Conservation (phyloP, 2,797 vertebrate genomes). For the Sarcoramphus papa region DNA sequence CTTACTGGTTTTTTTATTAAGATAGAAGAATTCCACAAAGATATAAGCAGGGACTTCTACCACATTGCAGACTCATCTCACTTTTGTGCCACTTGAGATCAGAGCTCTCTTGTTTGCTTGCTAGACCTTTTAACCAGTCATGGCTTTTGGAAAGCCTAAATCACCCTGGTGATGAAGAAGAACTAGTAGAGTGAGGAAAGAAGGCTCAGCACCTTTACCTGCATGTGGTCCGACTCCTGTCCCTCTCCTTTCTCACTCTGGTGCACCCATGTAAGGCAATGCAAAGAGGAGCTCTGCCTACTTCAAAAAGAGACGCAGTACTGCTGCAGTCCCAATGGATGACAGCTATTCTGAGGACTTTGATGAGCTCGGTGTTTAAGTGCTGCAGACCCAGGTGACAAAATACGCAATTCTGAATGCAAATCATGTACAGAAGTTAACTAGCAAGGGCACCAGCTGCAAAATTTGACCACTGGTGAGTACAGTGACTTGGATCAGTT, state of each 20-base stretch:
- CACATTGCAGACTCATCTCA: neutral
- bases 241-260: neutral
- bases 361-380: neutral
- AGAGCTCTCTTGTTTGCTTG: neutral
- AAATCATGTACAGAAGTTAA: constrained; percentile 11
- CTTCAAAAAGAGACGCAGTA: neutral
- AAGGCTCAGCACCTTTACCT: neutral
- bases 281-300: neutral
- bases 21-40: neutral
- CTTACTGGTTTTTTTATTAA: neutral
- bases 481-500: neutral
- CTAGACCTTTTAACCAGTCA: neutral
- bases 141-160: neutral
- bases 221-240: neutral
- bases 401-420: neutral
- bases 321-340: neutral
- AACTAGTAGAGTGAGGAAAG: neutral
- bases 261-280: neutral
- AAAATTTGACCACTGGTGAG: neutral
- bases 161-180: neutral
- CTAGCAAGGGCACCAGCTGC: neutral
- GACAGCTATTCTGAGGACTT: neutral
- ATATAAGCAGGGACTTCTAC: neutral
- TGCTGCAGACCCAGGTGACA: neutral
- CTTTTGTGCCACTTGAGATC: neutral